Base-by-base conservation (phyloP, 2,797 vertebrate genomes). In the Oryzias sinensis region DNA sequence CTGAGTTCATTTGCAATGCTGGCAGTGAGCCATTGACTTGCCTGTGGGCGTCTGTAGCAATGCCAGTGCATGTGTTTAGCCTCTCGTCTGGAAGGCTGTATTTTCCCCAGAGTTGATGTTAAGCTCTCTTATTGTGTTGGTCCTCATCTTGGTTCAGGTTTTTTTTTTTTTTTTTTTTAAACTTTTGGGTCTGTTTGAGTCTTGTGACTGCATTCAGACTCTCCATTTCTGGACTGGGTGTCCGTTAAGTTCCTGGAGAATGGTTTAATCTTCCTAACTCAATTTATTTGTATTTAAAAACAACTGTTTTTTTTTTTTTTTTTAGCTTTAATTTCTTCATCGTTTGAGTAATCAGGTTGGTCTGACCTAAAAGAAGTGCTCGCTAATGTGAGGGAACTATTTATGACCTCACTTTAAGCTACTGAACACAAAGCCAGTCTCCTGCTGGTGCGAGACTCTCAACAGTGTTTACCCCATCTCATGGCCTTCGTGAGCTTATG, bases 31-130 rank as follows among this genome's bases (percentile, higher is more conserved):
- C 91, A 91, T 46, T 4, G 63, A 77, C 84, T 85, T 78, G 89
- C 89, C 87, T 88, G 87, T 89, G 87, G 85, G 83, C 88, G 90
- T 93, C 84, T 91, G 90, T 86, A 86, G 83, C 83, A 25, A 63
- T 84, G 90, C 89, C 88, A 92, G 86, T 79, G 86, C 88, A 89
- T 91, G 90, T 90, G 89, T 91, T 92, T 87, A 86, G 88, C 86
- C 87, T 89, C 84, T 86, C 68, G 87, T 90, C 90, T 93, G 85
- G 84, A 83, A 89, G 88, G 83, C 80, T 80, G 81, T 79, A 63
- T 83, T 88, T 44, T 70, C 83, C 82, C 86, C 79, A 66, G 71
- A 82, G 85, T 88, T 86, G 80, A 84, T 87, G 87, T 87, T 86
- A 88, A 84, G 83, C 80, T 77, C 70, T 77, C 72, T 86, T 68